phyloP scores from a whole-genome alignment of 2,113 vertebrate species.

The Zosterops japonicus region DNA sequence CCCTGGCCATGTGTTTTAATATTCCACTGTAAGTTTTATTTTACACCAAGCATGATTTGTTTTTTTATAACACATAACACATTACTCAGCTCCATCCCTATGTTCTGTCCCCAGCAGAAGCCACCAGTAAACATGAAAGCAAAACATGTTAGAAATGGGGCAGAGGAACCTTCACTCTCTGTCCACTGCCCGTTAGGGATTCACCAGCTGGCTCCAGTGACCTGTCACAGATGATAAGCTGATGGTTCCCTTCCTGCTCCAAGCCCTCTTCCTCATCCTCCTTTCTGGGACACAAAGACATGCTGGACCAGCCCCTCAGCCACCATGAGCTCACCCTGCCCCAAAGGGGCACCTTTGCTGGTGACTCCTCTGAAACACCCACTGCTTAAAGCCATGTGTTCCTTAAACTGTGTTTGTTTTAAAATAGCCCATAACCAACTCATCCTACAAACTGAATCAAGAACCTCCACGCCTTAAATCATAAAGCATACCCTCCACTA shows the following conservation, averaged over 20 bases:
- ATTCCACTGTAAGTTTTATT: not conserved
- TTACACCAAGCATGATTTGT: not conserved
- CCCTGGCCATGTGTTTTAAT: not conserved
- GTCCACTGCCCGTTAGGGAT: accelerated
- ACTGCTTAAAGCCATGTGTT: not conserved
- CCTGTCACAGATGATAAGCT: not conserved
- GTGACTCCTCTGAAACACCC: not conserved
- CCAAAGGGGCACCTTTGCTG: not conserved
- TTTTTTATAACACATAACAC: accelerated
- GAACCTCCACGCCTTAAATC: not conserved
- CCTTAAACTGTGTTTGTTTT: not conserved
- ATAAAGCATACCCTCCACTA: not conserved
- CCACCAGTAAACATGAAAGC: not conserved
- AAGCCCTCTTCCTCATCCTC: not conserved
- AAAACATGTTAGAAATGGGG: not conserved
- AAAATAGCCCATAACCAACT: not conserved
- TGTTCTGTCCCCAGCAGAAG: not conserved
- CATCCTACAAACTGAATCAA: not conserved
- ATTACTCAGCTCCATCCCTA: not conserved
- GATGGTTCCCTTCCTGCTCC: not conserved
- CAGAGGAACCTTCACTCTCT: not conserved
- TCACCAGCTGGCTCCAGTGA: not conserved
- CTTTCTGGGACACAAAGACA: not conserved
- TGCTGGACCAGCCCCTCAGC: not conserved
- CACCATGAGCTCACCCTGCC: not conserved